phyloP scores from a whole-genome alignment of 2,113 vertebrate species.

The Otis tarda region DNA sequence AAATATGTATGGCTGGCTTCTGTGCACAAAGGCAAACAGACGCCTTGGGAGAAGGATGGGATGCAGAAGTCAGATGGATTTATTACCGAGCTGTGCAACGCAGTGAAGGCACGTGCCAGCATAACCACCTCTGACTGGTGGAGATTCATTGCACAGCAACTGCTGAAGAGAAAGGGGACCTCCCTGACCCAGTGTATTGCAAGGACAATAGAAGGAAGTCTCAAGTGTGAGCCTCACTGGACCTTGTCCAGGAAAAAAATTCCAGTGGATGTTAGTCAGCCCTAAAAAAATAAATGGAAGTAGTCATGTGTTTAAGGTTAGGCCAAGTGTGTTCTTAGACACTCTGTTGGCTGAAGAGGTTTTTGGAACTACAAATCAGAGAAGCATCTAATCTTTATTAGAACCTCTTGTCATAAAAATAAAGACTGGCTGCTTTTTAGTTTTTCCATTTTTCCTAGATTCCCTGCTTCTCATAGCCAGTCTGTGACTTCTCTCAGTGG shows the following conservation, averaged over 20 bases:
- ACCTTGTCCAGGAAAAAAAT: neutral
- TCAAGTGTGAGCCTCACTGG: neutral
- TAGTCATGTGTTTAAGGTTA: neutral
- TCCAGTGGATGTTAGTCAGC: neutral
- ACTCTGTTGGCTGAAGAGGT: neutral
- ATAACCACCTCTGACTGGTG: neutral
- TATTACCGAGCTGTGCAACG: neutral
- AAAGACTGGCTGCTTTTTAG: neutral
- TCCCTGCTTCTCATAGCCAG: neutral
- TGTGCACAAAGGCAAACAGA: neutral
- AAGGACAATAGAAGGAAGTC: neutral
- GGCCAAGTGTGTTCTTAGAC: neutral
- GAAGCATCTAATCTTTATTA: neutral
- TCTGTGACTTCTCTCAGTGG: neutral
- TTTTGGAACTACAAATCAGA: neutral
- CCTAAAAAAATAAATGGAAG: neutral
- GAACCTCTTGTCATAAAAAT: neutral
- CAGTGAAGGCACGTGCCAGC: accelerated
- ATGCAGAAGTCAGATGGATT: neutral
- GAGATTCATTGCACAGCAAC: neutral
- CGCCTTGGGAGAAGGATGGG: neutral
- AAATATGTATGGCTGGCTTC: slow-evolving; percentile 25
- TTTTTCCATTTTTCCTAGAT: neutral
- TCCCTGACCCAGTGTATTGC: neutral
- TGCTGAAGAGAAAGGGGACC: neutral